Percentiles rank a stretch among this genome's conserved stretches.
Evolutionary conservation across 2,113 vertebrate species (phyloP).

Genomic region (Phalacrocorax brasilianus): DNA sequence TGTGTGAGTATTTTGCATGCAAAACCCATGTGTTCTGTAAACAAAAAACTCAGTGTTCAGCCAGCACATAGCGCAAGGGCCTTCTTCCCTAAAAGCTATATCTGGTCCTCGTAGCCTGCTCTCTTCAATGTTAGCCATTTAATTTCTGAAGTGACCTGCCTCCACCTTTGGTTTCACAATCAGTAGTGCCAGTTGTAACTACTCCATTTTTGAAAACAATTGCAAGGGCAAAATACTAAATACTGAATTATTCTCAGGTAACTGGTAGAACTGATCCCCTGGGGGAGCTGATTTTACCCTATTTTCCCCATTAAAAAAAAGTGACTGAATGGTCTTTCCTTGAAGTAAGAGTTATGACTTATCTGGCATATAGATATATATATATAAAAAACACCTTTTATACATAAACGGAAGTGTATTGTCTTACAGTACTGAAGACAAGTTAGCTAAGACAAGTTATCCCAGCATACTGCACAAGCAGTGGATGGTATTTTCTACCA

Average conservation of each 20-base stretch:
- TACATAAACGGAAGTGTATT: not conserved
- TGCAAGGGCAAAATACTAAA: not conserved
- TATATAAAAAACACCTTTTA: not conserved
- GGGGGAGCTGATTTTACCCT: not conserved
- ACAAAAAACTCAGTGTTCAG: not conserved
- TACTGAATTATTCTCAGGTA: not conserved
- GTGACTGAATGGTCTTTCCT: not conserved
- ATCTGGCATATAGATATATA: not conserved
- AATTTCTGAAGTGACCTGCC: not conserved
- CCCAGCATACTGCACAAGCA: not conserved
- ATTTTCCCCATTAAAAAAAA: not conserved
- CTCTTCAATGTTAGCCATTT: not conserved
- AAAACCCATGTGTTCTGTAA: not conserved
- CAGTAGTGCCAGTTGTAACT: not conserved
- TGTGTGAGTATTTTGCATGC: not conserved
- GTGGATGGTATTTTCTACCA: not conserved
- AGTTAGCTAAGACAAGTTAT: not conserved
- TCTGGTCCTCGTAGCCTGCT: not conserved
- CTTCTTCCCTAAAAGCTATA: not conserved
- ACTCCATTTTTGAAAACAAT: not conserved
- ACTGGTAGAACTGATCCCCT: not conserved
- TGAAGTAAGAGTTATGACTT: not conserved
- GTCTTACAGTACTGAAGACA: not conserved
- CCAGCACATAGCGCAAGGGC: not conserved
- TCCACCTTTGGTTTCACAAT: not conserved